Evolutionary conservation across 1,140 invertebrate species (phyloP), one percentile per base, ranked within the genome.

Genomic region (Apis cerana): DNA sequence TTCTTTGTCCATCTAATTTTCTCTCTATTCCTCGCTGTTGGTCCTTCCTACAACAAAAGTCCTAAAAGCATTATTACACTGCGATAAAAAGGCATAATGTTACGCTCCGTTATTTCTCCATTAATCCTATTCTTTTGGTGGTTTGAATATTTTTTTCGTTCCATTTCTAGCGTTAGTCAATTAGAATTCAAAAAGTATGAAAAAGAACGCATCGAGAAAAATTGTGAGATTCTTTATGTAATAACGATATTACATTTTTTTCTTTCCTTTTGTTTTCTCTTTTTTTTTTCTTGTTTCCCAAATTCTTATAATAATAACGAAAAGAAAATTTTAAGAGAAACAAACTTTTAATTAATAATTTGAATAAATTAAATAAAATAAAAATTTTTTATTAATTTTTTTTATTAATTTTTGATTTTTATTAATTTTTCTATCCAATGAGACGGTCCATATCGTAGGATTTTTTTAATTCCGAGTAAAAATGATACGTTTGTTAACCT

Each of bases 81-180:
- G 19, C 71, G 27, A 68, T 50, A 23, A 81, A 81, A 68, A 65
- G 62, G 80, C 23, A 81, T 81, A 81, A 81, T 75, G 59, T 67
- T 33, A 52, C 21, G 70, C 54, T 65, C 70, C 43, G 50, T 80
- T 80, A 56, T 81, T 75, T 58, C 79, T n/a, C 50, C 59, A 48
- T 81, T 75, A 75, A 75, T 81, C 69, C 58, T 56, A 17, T 43
- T 33, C 61, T 50, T 19, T 17, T 27, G 23, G 17, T 23, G 15
- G 10, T 43, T 54, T 54, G 8, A 19, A 48, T 19, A 72, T 72
- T 72, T n/a, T 74, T 58, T 48, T 11, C 7, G 3, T 50, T 67
- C n/a, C 54, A 21, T 65, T 54, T 56, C 21, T 21, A 27, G 2
- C 13, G 33, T 3, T 33, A 50, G 70, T 69, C n/a, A 70, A 70